Percentiles rank a stretch among this genome's conserved stretches.
These are phyloP conservation scores for Pristionchus pacificus DNA, from an alignment of 1,140 invertebrate species.

Conservation along the genomic window DNA sequence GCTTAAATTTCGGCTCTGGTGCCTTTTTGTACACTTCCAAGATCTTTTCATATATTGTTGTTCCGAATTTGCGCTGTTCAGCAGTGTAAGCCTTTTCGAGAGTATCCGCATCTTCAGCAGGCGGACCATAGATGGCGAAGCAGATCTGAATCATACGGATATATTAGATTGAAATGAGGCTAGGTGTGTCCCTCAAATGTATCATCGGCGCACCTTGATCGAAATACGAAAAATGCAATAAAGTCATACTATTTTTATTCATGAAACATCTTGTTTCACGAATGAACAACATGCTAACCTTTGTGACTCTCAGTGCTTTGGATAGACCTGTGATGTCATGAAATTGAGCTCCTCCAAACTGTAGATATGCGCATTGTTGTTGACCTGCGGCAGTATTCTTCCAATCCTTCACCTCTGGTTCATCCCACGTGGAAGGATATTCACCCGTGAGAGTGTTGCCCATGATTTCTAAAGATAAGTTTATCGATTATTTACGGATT, in stretches of 20 bases:
- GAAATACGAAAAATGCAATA: no score
- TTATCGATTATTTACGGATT: no score
- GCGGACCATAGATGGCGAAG: background rate
- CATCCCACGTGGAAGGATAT: background rate
- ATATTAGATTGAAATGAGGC: no score
- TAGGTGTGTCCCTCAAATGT: no score
- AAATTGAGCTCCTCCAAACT: background rate
- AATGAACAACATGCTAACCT: background rate
- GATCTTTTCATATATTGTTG: background rate
- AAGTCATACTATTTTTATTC: no score
- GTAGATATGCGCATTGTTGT: background rate
- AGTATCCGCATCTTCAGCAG: background rate
- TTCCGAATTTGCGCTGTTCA: no score
- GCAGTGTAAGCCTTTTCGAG: no score
- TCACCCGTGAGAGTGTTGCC: background rate
- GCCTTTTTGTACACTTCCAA: background rate
- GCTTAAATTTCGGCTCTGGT: background rate
- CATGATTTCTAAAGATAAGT: no score
- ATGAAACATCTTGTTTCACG: no score
- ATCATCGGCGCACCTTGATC: no score
- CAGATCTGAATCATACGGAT: background rate
- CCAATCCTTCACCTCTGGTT: background rate
- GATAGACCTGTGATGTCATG: background rate
- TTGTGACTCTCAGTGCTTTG: background rate
- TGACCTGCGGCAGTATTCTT: background rate